Base-by-base conservation (phyloP, 2,888 invertebrate genomes). In the Drosophila formosana region DNA sequence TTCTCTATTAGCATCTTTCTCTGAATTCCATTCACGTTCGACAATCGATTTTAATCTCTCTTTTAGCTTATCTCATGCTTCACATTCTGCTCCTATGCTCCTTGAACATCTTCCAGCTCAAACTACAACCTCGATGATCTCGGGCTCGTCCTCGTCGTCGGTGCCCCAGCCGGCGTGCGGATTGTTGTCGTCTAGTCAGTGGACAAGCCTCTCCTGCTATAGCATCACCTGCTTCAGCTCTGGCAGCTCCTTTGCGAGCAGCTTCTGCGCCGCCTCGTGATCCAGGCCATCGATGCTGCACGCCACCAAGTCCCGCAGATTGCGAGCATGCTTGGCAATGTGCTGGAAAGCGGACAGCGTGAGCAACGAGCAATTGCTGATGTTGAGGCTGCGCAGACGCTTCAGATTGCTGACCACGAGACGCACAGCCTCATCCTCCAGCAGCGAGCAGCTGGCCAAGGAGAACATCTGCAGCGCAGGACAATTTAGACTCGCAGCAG, bases 121-220 rank as follows among this genome's bases (percentile, higher is more conserved):
- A 4, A 85, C 53, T 1, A 57, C 82, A 65, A 82, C 72, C 51
- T 82, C 86, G 18, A 85, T 66, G 2, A 82, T 66, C 52, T 88
- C 88, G 1, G 64, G 26, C 5, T 81, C 88, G 8, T 51, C 72
- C 34, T 83, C 80, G 23, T 86, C 80, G 11, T 86, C 80, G 13
- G 66, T 67, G 4, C 66, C 75, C 64, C 75, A 88, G 1, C 70
- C 69, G 6, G 43, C 64, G 5, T 85, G 60, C 4, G 69, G 75
- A 41, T 68, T 62, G 61, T 56, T 50, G 25, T 71, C 82, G 47
- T 75, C 61, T 5, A 60, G 82, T 82, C 82, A 82, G 72, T 85
- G 72, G 47, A 85, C 88, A 6, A 75, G 64, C 64, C 88, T 79
- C 69, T 89, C 88, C 78, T 82, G 89, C 88, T 89, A 89, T 73